Conservation (phyloP, 2,113 vertebrate genomes). For the Glaucidium brasilianum region DNA sequence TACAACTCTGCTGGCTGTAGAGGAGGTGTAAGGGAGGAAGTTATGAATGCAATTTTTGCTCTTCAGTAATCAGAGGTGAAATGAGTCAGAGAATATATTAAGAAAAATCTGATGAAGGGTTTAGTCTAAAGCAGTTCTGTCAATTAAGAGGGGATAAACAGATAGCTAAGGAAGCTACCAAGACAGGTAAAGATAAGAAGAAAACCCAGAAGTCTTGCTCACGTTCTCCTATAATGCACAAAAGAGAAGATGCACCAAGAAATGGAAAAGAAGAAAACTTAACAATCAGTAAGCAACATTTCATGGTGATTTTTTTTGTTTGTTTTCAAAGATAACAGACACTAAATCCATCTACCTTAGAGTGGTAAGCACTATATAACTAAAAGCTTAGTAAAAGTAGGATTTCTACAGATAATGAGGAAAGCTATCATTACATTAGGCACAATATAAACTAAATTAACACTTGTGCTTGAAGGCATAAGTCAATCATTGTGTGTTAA, state of each 20-base stretch:
- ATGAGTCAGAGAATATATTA: not conserved
- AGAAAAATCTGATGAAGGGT: not conserved
- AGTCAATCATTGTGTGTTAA: not conserved
- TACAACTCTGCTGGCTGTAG: not conserved
- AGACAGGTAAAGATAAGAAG: not conserved
- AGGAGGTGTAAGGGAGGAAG: not conserved
- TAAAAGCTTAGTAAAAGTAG: not conserved
- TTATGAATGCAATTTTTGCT: not conserved
- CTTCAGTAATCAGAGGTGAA: not conserved
- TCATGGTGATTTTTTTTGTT: not conserved
- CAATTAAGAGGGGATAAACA: not conserved
- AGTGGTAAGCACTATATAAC: not conserved
- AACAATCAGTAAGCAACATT: not conserved
- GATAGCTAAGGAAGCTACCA: not conserved
- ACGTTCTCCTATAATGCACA: not conserved
- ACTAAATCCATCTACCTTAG: not conserved
- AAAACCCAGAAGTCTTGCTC: not conserved
- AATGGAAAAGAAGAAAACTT: not conserved
- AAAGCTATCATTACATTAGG: not conserved
- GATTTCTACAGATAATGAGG: not conserved
- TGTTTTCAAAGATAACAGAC: not conserved
- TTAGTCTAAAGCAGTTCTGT: not conserved
- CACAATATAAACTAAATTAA: not conserved
- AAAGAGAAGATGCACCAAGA: not conserved
- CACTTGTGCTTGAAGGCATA: not conserved